A percentile compares a stretch with the other conserved stretches of the same genome.
These are phyloP conservation scores for Ptychochromis oligacanthus DNA, from an alignment of 2,113 vertebrate genomes.

Conservation along the genomic window DNA sequence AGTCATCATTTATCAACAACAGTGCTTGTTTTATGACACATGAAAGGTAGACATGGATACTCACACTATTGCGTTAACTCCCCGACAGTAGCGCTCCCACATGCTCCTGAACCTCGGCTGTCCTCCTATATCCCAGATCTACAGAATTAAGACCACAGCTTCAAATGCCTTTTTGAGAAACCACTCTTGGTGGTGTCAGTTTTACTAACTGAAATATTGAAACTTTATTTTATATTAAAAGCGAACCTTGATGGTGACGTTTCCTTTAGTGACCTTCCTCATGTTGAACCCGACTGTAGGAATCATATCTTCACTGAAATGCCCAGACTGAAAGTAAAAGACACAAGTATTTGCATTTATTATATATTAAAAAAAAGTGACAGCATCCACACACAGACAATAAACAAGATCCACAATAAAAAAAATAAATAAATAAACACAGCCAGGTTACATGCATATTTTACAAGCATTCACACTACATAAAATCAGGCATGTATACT, in stretches of 20 bases:
- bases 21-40: not conserved
- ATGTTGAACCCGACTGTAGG: constrained; percentile 91
- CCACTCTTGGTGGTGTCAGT: not conserved
- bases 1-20: not conserved
- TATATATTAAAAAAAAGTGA: not conserved
- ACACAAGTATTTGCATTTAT: not conserved
- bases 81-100: constrained; percentile 98
- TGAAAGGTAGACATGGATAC: constrained; percentile 52
- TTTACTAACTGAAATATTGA: not conserved
- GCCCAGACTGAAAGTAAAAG: constrained; percentile 82
- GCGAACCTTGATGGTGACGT: constrained; percentile 83
- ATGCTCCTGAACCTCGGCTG: constrained; percentile 99
- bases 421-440: no score
- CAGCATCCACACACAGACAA: not conserved
- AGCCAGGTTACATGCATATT: not conserved
- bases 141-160: constrained; percentile 11
- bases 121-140: constrained; percentile 99
- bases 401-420: no score
- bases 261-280: constrained; percentile 87
- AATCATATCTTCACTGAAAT: constrained; percentile 92
- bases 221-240: no score
- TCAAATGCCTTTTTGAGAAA: not conserved
- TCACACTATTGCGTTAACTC: constrained; percentile 99
- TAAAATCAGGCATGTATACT: not conserved
- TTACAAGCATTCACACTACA: not conserved